Percentiles rank a stretch among this genome's conserved stretches.
phyloP scores from a whole-genome alignment of 2,797 vertebrate species.

The Buceros bicornis region DNA sequence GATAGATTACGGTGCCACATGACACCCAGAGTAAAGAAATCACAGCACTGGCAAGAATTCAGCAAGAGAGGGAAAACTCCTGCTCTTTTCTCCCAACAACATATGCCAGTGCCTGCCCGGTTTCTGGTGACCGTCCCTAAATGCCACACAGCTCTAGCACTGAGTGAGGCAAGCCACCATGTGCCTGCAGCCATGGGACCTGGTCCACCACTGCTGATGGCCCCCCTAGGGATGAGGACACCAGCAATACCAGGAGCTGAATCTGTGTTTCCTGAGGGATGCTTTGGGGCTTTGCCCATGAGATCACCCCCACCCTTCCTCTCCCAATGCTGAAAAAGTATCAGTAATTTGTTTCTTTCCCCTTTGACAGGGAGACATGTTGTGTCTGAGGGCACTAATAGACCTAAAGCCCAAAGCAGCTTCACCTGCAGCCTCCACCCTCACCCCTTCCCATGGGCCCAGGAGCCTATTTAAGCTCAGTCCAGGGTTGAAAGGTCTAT shows the following conservation, averaged over 20 bases:
- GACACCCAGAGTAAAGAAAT: neutral
- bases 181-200: neutral
- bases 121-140: neutral
- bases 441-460: neutral
- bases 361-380: neutral
- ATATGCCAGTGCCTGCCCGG: neutral
- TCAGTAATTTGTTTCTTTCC: neutral
- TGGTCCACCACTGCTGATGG: neutral
- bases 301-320: neutral
- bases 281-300: neutral
- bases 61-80: neutral
- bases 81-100: neutral
- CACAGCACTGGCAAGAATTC: neutral
- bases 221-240: neutral
- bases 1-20: neutral
- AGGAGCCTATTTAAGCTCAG: neutral
- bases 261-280: neutral
- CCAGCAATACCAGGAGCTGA: neutral
- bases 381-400: neutral
- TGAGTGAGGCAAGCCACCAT: neutral
- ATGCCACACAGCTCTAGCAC: neutral
- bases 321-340: neutral
- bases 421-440: neutral
- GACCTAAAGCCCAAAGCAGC: neutral
- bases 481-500: rapidly evolving